Evolutionary conservation across 2,113 vertebrate genomes (phyloP).

Genomic region (Rhea pennata): DNA sequence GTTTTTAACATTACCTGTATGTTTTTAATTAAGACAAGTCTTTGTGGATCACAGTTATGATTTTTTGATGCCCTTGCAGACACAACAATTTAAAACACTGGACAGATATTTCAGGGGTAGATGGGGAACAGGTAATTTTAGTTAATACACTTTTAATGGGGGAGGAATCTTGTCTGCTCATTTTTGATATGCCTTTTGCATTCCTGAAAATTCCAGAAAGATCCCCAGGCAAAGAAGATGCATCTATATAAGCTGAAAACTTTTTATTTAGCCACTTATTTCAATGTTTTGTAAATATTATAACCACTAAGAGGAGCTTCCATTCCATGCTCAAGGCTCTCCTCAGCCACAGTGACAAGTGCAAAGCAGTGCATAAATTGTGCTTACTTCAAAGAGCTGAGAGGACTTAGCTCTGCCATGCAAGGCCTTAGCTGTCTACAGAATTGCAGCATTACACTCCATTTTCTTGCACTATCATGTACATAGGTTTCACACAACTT

Average conservation of each 20-base stretch:
- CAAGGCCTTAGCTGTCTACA: not conserved
- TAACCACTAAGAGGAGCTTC: not conserved
- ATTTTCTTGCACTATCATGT: not conserved
- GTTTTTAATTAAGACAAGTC: accelerated
- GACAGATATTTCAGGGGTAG: not conserved
- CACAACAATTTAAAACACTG: not conserved
- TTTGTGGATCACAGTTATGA: accelerated
- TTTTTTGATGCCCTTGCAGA: too few species aligned
- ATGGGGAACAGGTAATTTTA: not conserved
- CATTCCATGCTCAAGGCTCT: not conserved
- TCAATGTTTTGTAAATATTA: not conserved
- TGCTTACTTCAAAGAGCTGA: not conserved
- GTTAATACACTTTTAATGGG: not conserved
- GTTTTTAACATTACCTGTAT: accelerated
- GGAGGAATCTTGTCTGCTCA: not conserved
- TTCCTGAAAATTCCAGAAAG: not conserved
- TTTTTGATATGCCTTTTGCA: not conserved
- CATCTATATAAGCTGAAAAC: not conserved
- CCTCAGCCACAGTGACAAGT: not conserved
- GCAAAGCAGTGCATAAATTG: not conserved
- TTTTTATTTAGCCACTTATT: not conserved
- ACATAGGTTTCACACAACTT: not conserved
- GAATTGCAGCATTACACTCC: not conserved
- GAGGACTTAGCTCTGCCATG: accelerated
- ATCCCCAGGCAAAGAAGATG: slow-evolving; percentile 3